Evolutionary conservation across 2,797 vertebrate genomes (phyloP).

Genomic region (Carduelis carduelis): DNA sequence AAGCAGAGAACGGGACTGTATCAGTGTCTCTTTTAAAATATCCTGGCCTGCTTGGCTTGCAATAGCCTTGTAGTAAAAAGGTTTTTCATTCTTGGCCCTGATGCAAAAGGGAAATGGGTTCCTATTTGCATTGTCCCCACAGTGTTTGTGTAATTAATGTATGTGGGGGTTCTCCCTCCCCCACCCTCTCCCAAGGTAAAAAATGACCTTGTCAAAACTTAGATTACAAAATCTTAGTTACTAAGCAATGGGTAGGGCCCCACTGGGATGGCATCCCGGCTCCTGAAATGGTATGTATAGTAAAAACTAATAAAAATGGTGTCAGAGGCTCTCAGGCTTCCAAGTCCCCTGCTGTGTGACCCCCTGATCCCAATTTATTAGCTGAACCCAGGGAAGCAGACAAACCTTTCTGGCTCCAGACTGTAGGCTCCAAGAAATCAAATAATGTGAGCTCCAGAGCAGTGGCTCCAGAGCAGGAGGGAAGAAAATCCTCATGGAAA

Average conservation of each 20-base stretch:
- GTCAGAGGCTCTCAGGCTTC: slow-evolving; percentile 80
- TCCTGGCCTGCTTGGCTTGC: neutral
- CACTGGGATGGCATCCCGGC: slow-evolving; percentile 76
- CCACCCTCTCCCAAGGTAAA: slow-evolving; percentile 73
- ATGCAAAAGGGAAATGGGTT: slow-evolving; percentile 53
- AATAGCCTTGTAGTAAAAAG: neutral
- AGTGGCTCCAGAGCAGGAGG: slow-evolving; percentile 60
- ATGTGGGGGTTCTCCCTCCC: slow-evolving; percentile 68
- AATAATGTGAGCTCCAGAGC: slow-evolving; percentile 69
- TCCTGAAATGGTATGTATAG: slow-evolving; percentile 78
- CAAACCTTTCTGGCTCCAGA: slow-evolving; percentile 79
- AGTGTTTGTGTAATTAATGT: slow-evolving; percentile 83
- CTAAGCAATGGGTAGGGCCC: slow-evolving; percentile 75
- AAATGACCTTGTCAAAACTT: slow-evolving; percentile 83
- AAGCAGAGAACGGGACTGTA: neutral
- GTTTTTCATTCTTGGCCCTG: slow-evolving; percentile 38
- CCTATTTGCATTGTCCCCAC: slow-evolving; percentile 73
- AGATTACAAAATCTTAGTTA: slow-evolving; percentile 82
- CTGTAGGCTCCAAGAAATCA: slow-evolving; percentile 76
- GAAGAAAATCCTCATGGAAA: slow-evolving; percentile 40
- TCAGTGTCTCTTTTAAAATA: neutral
- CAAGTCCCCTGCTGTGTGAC: slow-evolving; percentile 79
- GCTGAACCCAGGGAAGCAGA: slow-evolving; percentile 78
- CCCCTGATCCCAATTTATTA: slow-evolving; percentile 83
- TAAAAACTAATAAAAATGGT: slow-evolving; percentile 84